Evolutionary conservation across 92 coral and sea anemone genomes (phyloP), one percentile per base, ranked within the genome.

Genomic region (Palythoa heliodiscus): DNA sequence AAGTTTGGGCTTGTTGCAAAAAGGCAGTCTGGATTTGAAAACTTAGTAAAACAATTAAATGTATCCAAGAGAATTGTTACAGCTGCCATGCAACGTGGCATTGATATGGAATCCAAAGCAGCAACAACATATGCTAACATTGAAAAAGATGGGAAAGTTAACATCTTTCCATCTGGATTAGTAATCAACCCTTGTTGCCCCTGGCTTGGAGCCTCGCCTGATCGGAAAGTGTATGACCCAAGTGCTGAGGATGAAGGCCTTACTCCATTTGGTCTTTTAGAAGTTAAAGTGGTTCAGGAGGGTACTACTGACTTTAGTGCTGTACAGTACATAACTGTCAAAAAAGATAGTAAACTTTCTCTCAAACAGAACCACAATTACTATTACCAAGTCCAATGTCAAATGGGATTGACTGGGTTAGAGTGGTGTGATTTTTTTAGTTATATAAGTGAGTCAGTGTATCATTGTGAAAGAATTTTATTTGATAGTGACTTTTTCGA

Each of bases 201-300:
- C 13, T 88, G 91, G 90, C 75, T 88, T 58, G 93, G 88, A 15
- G 71, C 79, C 52, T 85, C 85, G 22, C 93, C 91, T 22, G 93
- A 88, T 50, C 64, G 91, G 11, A 90, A 78, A 58, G 91, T 90
- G 20, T 90, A 82, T 78, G 91, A 90, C 52, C 22, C 50, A n/a
- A 54, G 78, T 68, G 66, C 72, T 54, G 84, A 75, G n/a, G n/a
- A n/a, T n/a, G n/a, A n/a, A n/a, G n/a, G n/a, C n/a, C n/a, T n/a
- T n/a, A n/a, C n/a, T n/a, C n/a, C 89, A 15, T 86, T 39, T 86
- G 94, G 88, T 52, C 73, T 91, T 19, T 71, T 86, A 25, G 91
- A 91, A 76, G 77, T 84, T 17, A 88, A 88, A 78, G 86, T 86
- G 73, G 88, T 88, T 23, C 72, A 91, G 50, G 91, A 81, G 38